A percentile compares a stretch with the other conserved stretches of the same genome.
These are phyloP conservation scores for Nanorana parkeri DNA, from an alignment of 2,113 vertebrate species.

Conservation along the genomic window DNA sequence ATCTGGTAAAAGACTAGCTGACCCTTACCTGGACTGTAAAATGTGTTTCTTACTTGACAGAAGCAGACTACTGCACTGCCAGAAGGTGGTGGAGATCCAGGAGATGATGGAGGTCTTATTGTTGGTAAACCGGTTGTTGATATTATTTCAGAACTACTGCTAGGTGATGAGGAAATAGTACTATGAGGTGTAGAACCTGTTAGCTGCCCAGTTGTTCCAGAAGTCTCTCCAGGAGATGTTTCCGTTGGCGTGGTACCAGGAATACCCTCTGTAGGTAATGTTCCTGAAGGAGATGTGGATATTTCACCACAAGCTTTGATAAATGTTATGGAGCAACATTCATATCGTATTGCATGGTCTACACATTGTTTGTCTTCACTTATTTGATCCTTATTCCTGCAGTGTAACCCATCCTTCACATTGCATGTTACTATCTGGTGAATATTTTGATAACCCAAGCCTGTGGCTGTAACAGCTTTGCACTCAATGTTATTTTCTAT, in stretches of 20 bases:
- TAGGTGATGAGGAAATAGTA: background rate
- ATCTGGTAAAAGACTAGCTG: background rate
- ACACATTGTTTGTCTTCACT: background rate
- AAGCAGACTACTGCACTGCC: background rate
- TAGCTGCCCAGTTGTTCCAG: too few relatives aligned
- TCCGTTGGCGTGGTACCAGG: background rate
- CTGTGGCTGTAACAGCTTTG: background rate
- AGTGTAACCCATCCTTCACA: constrained; percentile 19
- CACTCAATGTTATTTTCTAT: constrained; percentile 22
- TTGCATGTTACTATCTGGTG: background rate
- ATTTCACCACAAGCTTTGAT: background rate
- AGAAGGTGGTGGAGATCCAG: background rate
- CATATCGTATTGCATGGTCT: background rate
- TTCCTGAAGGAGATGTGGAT: background rate
- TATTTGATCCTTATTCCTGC: constrained; percentile 5
- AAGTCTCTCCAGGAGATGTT: background rate
- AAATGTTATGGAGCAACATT: constrained; percentile 33
- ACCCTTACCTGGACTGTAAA: constrained; percentile 27
- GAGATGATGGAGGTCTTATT: background rate
- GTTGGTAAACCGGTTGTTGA: constrained; percentile 12
- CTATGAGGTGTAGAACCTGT: too few relatives aligned
- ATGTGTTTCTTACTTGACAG: constrained; percentile 4
- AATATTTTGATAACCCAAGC: background rate
- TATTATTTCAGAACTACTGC: background rate
- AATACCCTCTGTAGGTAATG: background rate